These are phyloP conservation scores for Nomada hirtipes DNA, from an alignment of 2,888 invertebrate species.

Conservation along the genomic window DNA sequence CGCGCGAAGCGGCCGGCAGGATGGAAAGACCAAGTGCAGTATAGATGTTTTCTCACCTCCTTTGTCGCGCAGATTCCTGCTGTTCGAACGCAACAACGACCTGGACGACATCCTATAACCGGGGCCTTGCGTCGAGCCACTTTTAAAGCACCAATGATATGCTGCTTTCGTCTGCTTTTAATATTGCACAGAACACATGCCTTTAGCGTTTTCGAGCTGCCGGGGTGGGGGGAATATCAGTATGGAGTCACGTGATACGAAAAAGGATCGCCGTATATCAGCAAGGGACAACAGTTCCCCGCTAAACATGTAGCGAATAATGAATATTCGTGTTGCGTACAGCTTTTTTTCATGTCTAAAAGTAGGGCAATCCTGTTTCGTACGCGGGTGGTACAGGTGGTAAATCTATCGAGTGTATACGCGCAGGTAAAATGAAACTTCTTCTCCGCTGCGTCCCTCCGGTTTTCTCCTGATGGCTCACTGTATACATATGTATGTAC, in stretches of 20 bases:
- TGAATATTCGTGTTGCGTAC: neutral
- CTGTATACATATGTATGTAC: neutral
- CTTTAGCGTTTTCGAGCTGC: neutral
- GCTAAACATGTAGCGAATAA: neutral
- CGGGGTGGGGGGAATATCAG: neutral
- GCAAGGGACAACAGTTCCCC: neutral
- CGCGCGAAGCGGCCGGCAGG: neutral
- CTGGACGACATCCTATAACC: neutral
- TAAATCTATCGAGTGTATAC: neutral
- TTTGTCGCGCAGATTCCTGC: slow-evolving; percentile 11
- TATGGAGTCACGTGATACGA: slow-evolving; percentile 11
- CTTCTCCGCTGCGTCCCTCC: slow-evolving; percentile 40
- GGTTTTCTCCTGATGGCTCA: slow-evolving; percentile 23
- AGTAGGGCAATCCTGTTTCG: neutral
- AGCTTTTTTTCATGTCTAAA: neutral
- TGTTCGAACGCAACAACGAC: neutral
- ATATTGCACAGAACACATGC: neutral
- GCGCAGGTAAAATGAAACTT: neutral
- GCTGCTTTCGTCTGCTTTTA: neutral
- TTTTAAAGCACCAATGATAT: slow-evolving; percentile 3
- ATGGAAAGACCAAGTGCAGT: neutral
- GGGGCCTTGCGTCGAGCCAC: neutral
- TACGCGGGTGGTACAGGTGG: no score
- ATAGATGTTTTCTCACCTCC: neutral
- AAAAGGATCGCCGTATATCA: neutral